A percentile compares a stretch with the other conserved stretches of the same genome.
These are phyloP conservation scores for Mamestra configurata DNA, from an alignment of 1,140 invertebrate species.

Conservation along the genomic window DNA sequence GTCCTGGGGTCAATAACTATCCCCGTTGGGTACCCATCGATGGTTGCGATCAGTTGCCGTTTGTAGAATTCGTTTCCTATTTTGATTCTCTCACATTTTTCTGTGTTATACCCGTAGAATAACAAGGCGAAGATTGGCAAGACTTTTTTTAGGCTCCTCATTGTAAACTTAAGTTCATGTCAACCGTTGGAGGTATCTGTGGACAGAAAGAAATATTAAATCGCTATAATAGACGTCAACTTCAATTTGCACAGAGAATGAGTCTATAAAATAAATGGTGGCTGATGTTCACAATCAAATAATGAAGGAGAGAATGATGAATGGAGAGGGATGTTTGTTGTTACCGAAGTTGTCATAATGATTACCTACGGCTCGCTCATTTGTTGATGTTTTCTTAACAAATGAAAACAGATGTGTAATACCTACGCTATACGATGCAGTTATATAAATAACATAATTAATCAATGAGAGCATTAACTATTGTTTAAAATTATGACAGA, in stretches of 20 bases:
- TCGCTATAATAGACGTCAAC: neutral
- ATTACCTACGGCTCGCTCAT: neutral
- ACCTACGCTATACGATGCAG: neutral
- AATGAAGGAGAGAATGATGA: too few species aligned
- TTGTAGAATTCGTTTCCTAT: constrained; percentile 81
- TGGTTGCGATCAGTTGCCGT: constrained; percentile 75
- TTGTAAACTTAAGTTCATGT: constrained; percentile 63
- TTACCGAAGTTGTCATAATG: too few species aligned
- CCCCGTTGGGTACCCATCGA: constrained; percentile 80
- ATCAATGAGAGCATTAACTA: neutral
- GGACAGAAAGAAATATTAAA: neutral
- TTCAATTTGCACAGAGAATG: neutral
- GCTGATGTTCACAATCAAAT: too few species aligned
- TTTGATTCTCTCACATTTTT: constrained; percentile 79
- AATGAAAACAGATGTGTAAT: neutral
- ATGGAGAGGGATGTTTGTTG: too few species aligned
- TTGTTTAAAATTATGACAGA: neutral
- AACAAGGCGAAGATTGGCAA: constrained; percentile 55
- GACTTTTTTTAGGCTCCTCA: constrained; percentile 44
- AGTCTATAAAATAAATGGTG: neutral
- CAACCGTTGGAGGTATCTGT: constrained; percentile 50
- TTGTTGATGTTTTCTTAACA: neutral
- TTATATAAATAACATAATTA: neutral
- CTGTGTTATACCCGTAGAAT: constrained; percentile 23
- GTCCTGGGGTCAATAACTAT: constrained; percentile 77